Conservation (phyloP, 2,113 vertebrate genomes). For the Lasiurus borealis region DNA sequence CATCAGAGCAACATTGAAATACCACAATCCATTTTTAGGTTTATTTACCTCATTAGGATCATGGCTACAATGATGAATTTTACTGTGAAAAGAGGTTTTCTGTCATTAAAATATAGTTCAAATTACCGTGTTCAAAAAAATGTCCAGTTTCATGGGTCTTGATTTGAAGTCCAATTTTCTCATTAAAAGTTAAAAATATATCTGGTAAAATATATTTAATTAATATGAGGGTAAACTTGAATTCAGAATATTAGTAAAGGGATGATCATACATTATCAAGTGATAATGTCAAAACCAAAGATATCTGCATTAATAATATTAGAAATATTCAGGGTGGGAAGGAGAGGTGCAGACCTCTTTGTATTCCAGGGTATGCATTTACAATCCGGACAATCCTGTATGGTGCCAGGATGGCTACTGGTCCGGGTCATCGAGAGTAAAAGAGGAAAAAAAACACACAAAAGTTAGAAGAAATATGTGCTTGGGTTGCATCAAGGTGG, state of each 20-base stretch:
- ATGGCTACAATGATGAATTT: background rate
- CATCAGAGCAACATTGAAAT: no score
- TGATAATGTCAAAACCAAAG: background rate
- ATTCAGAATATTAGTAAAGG: background rate
- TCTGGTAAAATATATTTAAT: background rate
- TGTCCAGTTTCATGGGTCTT: background rate
- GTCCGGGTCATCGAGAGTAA: background rate
- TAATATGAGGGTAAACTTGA: background rate
- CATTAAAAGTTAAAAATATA: background rate
- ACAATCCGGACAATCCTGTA: background rate
- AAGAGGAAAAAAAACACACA: background rate
- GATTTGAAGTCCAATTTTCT: background rate
- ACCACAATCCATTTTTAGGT: background rate
- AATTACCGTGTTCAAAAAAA: background rate
- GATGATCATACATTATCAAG: background rate
- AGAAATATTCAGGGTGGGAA: background rate
- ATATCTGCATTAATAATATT: background rate
- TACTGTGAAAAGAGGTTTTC: background rate
- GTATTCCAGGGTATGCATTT: background rate
- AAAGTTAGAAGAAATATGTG: background rate
- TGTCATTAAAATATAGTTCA: background rate
- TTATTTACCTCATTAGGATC: background rate
- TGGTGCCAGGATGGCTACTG: background rate
- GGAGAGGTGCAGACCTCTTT: background rate
- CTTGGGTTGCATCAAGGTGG: fast-evolving